Evolutionary conservation across 2,113 vertebrate genomes (phyloP), one percentile per base, ranked within the genome.

Genomic region (Hemiprocne comata): DNA sequence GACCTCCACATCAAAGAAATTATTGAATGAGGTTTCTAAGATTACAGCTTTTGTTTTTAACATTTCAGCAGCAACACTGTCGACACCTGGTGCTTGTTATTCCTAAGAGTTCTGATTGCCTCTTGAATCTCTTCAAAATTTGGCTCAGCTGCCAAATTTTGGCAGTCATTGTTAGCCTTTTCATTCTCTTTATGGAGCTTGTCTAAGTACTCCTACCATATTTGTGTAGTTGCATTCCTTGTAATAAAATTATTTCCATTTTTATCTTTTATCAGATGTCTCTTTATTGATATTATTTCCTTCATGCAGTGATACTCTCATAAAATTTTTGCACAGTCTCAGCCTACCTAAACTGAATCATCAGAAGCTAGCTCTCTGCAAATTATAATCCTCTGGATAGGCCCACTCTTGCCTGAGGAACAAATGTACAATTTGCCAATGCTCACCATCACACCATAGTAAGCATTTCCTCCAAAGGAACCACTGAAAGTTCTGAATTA

Each of bases 11-110:
- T 65, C 8, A 86, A 82, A 73, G 15, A 64, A 77, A 83, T 24
- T 31, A 34, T n/a, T 28, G 29, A 17, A 76, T 54, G 28, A 66
- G 28, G 34, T 83, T 28, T 86, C 26, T 54, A 77, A 81, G 65
- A 94, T 65, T 87, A 44, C 17, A 53, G 21, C 29, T 82, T 87
- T 91, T 87, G 25, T 77, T 90, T 92, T 85, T 83, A 93, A 61
- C 40, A 26, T 83, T 90, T 83, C 40, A 90, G 54, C 17, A 58
- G 9, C 75, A 70, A 15, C 46, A 40, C 31, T 95, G 33, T 87
- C 5, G 4, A 89, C 92, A 94, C 90, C 94, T 93, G 88, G 67
- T 93, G n/a, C 90, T 94, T 92, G 64, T 94, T 95, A 92, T 90
- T 93, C 54, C 54, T 88, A 76, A 80, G 82, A 74, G 60, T 60